These are phyloP conservation scores for Numida meleagris DNA, from an alignment of 2,113 vertebrate genomes.

Conservation along the genomic window DNA sequence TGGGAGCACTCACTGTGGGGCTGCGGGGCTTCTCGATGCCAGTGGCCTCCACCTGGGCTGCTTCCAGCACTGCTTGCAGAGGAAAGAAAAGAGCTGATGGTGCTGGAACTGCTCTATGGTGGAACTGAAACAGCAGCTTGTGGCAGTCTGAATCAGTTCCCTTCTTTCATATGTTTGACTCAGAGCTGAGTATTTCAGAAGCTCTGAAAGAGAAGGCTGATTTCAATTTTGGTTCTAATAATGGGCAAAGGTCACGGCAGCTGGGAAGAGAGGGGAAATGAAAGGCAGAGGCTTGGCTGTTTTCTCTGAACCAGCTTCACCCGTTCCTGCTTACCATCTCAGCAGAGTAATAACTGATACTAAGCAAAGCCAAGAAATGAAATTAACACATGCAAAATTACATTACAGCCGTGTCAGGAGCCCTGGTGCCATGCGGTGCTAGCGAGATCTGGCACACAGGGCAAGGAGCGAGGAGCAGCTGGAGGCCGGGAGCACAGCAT, in stretches of 20 bases:
- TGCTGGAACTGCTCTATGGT: constrained; percentile 52
- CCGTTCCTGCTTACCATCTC: constrained; percentile 41
- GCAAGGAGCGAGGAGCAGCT: not conserved
- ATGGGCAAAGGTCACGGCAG: constrained; percentile 43
- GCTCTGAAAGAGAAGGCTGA: constrained; percentile 23
- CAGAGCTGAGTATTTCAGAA: constrained; percentile 52
- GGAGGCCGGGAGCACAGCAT: not conserved
- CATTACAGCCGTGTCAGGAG: constrained; percentile 36
- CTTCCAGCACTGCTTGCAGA: not conserved
- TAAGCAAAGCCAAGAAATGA: constrained; percentile 63
- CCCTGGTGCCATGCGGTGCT: not conserved
- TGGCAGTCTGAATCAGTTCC: constrained; percentile 64
- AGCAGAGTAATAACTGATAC: constrained; percentile 67
- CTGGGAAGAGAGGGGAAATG: constrained; percentile 57
- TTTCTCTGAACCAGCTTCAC: constrained; percentile 66
- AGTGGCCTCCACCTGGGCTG: not conserved
- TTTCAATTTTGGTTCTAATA: constrained; percentile 62
- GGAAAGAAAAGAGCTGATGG: constrained; percentile 55
- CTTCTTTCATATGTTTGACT: constrained; percentile 64
- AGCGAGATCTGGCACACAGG: not conserved
- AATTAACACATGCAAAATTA: constrained; percentile 65
- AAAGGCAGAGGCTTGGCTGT: constrained; percentile 45
- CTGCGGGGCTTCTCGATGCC: too few species aligned
- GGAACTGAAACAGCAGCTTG: constrained; percentile 68
- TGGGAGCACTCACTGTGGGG: not conserved